These are phyloP conservation scores for Harpagoxenus sublaevis DNA, from an alignment of 2,888 invertebrate genomes.

Conservation along the genomic window DNA sequence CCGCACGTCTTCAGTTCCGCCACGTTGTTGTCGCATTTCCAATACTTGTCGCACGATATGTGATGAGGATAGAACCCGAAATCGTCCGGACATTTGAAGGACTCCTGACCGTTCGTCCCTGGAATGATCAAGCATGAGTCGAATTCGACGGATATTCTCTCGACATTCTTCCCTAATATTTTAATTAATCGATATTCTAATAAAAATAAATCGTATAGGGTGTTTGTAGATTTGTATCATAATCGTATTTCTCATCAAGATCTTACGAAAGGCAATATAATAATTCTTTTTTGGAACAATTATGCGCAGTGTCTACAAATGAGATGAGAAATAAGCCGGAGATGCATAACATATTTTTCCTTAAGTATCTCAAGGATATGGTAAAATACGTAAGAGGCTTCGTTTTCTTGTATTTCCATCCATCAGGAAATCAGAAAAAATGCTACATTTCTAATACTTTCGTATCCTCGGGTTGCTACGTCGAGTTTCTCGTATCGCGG, in stretches of 20 bases:
- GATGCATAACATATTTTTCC: neutral
- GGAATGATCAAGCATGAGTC: constrained; percentile 52
- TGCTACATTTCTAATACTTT: neutral
- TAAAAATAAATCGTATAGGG: neutral
- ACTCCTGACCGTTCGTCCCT: constrained; percentile 90
- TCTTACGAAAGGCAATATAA: neutral
- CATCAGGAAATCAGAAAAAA: neutral
- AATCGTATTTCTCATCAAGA: neutral
- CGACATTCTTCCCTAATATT: neutral
- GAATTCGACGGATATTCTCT: neutral
- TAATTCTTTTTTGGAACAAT: neutral
- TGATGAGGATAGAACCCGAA: constrained; percentile 98
- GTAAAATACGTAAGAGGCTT: neutral
- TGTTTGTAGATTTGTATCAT: neutral
- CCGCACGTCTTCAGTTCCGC: constrained; percentile 97
- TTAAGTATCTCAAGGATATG: neutral
- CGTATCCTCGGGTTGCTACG: neutral
- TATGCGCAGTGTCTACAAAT: neutral
- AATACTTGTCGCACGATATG: constrained; percentile 96
- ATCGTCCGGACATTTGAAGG: constrained; percentile 97
- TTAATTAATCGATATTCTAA: neutral
- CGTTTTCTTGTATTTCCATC: neutral
- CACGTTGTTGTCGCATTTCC: constrained; percentile 96
- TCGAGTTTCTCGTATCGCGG: constrained; percentile 26
- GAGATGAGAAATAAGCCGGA: neutral